Evolutionary conservation across 2,113 vertebrate species (phyloP), one percentile per base, ranked within the genome.

Genomic region (Myiozetetes cayanensis): DNA sequence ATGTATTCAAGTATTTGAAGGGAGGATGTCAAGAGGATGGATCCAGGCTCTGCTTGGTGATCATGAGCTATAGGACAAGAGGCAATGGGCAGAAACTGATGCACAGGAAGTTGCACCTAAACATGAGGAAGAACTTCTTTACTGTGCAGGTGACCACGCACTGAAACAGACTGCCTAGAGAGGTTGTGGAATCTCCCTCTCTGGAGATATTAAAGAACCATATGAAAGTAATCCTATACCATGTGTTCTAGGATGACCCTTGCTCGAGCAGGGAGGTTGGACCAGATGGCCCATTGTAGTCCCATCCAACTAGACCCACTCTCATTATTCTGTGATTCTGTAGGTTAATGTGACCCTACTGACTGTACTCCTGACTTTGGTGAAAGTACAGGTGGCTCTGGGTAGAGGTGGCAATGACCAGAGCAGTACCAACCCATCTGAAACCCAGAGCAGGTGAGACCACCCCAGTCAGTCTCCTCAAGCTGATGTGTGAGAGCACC

Each of bases 381-480:
- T 35, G 30, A 61, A 35, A 41, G 39, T 20, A 90, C 44, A 65
- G 27, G 9, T 39, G 19, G 44, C 12, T 21, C 35, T 46, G 1
- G 1, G 33, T 14, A 35, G 46, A 37, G 6, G 6, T 59, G 43
- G 15, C 2, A 1, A 44, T 18, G 22, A 24, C 35, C 58, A 78
- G n/a, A 71, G 61, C 22, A 79, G 23, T 20, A 17, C 30, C 1
- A 10, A 15, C 7, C 24, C 3, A 3, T 30, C 22, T 76, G 23
- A 49, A 87, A 35, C 20, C 6, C 30, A 52, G 30, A n/a, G 35
- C 7, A 61, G 31, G 10, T 11, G 11, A 58, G n/a, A 56, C 6
- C 1, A 1, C 9, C 14, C 3, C 0, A 1, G 27, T 52, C 49
- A 14, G 24, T 15, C 49, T 83, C 8, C 35, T 31, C 0, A 0